phyloP scores from a whole-genome alignment of 2,113 vertebrate species.

The Zeus faber region DNA sequence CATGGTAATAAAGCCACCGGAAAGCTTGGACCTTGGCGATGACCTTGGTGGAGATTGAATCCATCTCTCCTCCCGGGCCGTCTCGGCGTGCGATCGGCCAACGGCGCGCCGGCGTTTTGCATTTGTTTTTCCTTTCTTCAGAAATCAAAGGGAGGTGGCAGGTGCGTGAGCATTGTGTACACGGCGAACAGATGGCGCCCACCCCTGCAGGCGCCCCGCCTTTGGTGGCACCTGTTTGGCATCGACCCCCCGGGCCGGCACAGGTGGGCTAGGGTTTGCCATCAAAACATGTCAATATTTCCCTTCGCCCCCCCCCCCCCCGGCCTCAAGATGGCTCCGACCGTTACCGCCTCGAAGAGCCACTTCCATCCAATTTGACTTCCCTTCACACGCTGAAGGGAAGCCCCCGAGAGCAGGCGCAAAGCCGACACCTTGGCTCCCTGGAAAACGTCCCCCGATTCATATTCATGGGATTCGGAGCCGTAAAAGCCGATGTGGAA shows the following conservation, averaged over 20 bases:
- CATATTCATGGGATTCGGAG: not conserved
- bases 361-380: conserved; percentile 14
- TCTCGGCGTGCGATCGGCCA: not conserved
- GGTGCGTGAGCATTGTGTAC: too few relatives aligned
- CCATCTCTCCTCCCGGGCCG: not conserved
- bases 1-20: conserved; percentile 1
- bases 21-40: not conserved
- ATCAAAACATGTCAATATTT: conserved; percentile 34
- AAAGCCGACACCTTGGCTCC: too few relatives aligned
- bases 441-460: too few relatives aligned
- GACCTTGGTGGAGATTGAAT: not conserved
- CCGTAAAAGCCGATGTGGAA: not conserved
- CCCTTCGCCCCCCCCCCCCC: conserved; percentile 24
- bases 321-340: conserved; percentile 17
- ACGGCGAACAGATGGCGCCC: not conserved
- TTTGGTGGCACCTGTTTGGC: not conserved
- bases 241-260: conserved; percentile 38
- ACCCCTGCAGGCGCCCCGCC: not conserved
- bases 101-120: not conserved
- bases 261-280: conserved; percentile 41
- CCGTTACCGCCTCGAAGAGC: conserved; percentile 12
- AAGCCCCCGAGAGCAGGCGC: too few relatives aligned
- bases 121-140: too few relatives aligned
- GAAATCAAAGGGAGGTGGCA: too few relatives aligned
- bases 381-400: conserved; percentile 5